These are phyloP conservation scores for Cetonia aurata DNA, from an alignment of 2,888 invertebrate genomes.

Conservation along the genomic window DNA sequence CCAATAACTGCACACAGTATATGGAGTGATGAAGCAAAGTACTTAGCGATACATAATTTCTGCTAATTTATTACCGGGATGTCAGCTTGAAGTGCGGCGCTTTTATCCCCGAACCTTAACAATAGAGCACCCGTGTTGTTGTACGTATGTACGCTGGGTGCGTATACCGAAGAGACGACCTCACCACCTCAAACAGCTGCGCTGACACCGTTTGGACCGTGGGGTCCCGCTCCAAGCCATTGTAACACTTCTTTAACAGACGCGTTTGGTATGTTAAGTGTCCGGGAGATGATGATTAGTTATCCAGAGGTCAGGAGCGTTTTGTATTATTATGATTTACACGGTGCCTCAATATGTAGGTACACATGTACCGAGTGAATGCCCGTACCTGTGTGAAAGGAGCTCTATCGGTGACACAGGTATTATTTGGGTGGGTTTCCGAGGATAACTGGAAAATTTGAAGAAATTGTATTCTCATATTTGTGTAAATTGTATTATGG, in stretches of 20 bases:
- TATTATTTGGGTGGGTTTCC: conserved; percentile 20
- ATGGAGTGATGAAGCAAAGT: conserved; percentile 28
- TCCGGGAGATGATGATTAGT: conserved; percentile 52
- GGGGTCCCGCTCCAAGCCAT: conserved; percentile 46
- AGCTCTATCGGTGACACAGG: conserved; percentile 29
- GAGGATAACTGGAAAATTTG: conserved; percentile 41
- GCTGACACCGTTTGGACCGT: conserved; percentile 47
- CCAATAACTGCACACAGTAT: background rate
- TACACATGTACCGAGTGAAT: background rate
- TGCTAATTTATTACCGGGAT: conserved; percentile 54
- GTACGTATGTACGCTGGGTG: conserved; percentile 13
- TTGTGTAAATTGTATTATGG: conserved; percentile 41
- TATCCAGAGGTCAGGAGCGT: conserved; percentile 46
- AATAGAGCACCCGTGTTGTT: conserved; percentile 52
- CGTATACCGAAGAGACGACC: conserved; percentile 29
- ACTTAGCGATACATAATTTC: conserved; percentile 51
- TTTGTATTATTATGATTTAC: conserved; percentile 43
- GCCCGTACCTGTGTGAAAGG: conserved; percentile 24
- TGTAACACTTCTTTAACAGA: conserved; percentile 51
- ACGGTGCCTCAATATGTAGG: conserved; percentile 27
- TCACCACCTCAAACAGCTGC: conserved; percentile 50
- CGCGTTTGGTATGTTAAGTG: conserved; percentile 52
- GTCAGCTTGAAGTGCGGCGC: conserved; percentile 54
- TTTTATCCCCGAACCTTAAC: conserved; percentile 51
- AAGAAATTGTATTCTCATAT: conserved; percentile 41